Percentiles rank a stretch among this genome's conserved stretches.
These are phyloP conservation scores for Hippocampus barbouri DNA, from an alignment of 2,113 vertebrate genomes.

Conservation along the genomic window DNA sequence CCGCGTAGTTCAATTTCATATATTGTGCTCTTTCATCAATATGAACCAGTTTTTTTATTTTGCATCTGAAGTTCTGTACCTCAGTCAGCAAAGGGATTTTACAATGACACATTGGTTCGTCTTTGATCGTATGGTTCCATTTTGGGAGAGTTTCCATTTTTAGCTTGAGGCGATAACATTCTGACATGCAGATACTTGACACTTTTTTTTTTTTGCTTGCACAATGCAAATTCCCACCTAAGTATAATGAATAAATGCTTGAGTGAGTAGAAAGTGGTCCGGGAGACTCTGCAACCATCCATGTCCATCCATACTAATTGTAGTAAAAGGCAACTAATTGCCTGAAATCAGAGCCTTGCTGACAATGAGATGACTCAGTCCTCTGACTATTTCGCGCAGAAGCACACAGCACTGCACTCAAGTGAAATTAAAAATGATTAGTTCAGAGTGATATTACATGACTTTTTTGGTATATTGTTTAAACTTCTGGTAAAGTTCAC, in stretches of 20 bases:
- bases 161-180: neutral
- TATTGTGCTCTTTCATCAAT: slow-evolving; percentile 13
- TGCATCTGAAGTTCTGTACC: neutral
- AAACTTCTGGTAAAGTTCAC: slow-evolving; percentile 1
- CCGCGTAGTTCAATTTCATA: slow-evolving; percentile 6
- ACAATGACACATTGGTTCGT: neutral
- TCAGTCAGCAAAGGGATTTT: neutral
- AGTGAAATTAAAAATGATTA: slow-evolving; percentile 21
- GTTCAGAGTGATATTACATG: slow-evolving; percentile 28
- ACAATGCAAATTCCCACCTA: neutral
- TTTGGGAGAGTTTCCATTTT: neutral
- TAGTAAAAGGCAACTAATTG: slow-evolving; percentile 2
- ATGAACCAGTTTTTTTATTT: neutral
- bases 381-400: slow-evolving; percentile 10
- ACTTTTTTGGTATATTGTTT: slow-evolving; percentile 18
- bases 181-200: neutral
- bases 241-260: neutral
- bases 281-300: neutral
- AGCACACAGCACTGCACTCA: neutral
- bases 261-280: neutral
- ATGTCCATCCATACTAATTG: slow-evolving; percentile 3
- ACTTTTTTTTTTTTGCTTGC: neutral
- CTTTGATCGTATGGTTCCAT: neutral
- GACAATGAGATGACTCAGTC: neutral
- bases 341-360: slow-evolving; percentile 6